Percentiles rank a stretch among this genome's conserved stretches.
phyloP scores from a whole-genome alignment of 2,888 invertebrate species.

The Patella caerulea region DNA sequence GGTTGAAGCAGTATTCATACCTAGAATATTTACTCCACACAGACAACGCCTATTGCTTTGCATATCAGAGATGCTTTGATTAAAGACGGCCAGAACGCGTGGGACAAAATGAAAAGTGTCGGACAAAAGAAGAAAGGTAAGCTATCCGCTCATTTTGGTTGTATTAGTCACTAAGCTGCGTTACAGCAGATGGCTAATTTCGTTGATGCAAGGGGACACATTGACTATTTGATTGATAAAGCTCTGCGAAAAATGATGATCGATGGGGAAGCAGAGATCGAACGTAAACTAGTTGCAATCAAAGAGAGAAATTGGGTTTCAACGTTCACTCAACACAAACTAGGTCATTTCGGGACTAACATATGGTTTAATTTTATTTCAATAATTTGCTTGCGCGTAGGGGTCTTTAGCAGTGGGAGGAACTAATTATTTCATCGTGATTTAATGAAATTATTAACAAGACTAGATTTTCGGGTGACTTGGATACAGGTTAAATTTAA shows the following conservation, averaged over 20 bases:
- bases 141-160: neutral
- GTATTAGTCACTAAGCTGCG: neutral
- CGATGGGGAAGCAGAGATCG: neutral
- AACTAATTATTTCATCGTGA: no score
- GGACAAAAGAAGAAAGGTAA: neutral
- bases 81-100: neutral
- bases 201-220: neutral
- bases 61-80: neutral
- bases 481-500: no score
- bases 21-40: neutral
- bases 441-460: no score
- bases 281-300: neutral
- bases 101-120: neutral
- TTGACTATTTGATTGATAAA: neutral
- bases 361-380: no score
- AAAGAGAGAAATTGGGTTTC: neutral
- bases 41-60: neutral
- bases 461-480: no score
- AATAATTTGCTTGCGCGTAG: no score
- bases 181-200: neutral
- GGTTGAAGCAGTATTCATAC: neutral
- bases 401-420: no score
- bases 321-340: no score
- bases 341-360: no score
- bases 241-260: neutral